A percentile compares a stretch with the other conserved stretches of the same genome.
phyloP scores from a whole-genome alignment of 2,797 vertebrate genomes.

The Scolopax rusticola region DNA sequence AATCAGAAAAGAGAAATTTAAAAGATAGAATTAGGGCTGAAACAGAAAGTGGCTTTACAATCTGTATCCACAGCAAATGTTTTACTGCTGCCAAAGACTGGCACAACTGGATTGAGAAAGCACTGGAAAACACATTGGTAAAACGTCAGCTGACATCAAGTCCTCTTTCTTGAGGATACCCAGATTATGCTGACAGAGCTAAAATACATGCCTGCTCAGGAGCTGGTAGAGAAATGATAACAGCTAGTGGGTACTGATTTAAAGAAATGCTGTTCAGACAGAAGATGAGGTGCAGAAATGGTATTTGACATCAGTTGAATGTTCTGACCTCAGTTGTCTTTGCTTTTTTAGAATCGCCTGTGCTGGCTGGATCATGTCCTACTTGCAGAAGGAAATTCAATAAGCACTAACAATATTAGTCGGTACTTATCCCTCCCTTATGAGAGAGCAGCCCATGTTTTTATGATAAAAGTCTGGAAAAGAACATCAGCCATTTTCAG shows the following conservation, averaged over 20 bases:
- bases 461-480: neutral
- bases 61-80: neutral
- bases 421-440: neutral
- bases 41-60: neutral
- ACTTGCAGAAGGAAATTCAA: conserved; percentile 38
- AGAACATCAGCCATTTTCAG: neutral
- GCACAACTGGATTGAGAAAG: neutral
- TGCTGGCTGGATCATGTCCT: neutral
- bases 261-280: neutral
- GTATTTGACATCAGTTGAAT: neutral
- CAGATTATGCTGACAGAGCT: neutral
- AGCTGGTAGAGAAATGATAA: neutral
- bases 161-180: neutral
- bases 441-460: neutral
- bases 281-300: neutral
- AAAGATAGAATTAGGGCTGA: neutral
- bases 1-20: neutral
- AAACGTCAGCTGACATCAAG: neutral
- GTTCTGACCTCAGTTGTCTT: neutral
- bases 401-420: neutral
- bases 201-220: neutral
- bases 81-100: neutral
- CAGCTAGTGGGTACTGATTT: neutral
- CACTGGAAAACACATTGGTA: neutral
- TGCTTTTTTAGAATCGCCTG: neutral